Conservation (phyloP, 53 echinoderm and acorn worm genomes). For the Pentamera pediparva region DNA sequence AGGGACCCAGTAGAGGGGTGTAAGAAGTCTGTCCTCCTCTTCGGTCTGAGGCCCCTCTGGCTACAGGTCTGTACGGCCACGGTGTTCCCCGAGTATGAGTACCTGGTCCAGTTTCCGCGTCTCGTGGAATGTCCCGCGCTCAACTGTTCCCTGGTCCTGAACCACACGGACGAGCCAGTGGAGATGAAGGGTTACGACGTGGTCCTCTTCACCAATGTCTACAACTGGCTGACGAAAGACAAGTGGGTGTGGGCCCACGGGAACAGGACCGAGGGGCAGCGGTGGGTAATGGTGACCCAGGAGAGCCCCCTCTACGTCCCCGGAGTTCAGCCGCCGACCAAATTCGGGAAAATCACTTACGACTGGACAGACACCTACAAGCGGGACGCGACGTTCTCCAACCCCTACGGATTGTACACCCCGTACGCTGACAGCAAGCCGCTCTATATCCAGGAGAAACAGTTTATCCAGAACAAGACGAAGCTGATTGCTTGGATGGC, state of each 20-base stretch:
- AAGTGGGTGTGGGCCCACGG: slow-evolving; percentile 28
- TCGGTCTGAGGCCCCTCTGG: slow-evolving; percentile 23
- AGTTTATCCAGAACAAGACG: slow-evolving; percentile 1
- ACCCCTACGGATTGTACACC: slow-evolving; percentile 17
- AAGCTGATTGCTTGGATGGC: slow-evolving; percentile 27
- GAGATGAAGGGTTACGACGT: slow-evolving; percentile 25
- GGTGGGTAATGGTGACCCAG: slow-evolving; percentile 29
- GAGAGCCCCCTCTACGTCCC: slow-evolving; percentile 33
- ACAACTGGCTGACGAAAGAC: slow-evolving; percentile 24
- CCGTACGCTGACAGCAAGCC: slow-evolving; percentile 16
- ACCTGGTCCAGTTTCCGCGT: slow-evolving; percentile 19
- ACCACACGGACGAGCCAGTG: slow-evolving; percentile 18
- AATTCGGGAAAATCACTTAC: slow-evolving; percentile 1
- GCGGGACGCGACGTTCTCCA: slow-evolving; percentile 14
- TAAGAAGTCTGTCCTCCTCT: slow-evolving; percentile 4
- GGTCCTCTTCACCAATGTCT: slow-evolving; percentile 18
- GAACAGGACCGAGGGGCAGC: not conserved
- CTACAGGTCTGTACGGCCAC: slow-evolving; percentile 14
- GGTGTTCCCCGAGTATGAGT: slow-evolving; percentile 18
- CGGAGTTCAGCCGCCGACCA: slow-evolving; percentile 13
- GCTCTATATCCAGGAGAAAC: slow-evolving; percentile 10
- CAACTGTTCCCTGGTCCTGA: slow-evolving; percentile 14
- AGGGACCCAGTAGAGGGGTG: not conserved
- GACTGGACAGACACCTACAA: slow-evolving; percentile 30
- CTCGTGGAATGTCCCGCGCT: not conserved